phyloP scores from a whole-genome alignment of 2,113 vertebrate genomes.

The Diphyllodes magnificus region DNA sequence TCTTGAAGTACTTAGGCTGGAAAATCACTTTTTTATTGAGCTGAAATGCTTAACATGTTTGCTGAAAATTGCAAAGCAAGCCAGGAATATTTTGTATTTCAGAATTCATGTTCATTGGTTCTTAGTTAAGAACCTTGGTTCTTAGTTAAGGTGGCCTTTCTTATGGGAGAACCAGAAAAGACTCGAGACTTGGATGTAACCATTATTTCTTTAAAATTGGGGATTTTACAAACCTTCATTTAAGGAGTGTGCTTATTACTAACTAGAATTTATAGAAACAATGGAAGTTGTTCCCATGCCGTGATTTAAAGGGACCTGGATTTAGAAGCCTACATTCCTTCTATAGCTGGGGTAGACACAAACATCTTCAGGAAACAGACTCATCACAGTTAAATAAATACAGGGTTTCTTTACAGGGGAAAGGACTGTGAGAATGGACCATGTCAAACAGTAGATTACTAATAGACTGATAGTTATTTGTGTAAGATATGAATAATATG shows the following conservation, averaged over 20 bases:
- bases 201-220: neutral
- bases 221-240: neutral
- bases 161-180: neutral
- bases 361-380: neutral
- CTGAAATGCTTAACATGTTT: neutral
- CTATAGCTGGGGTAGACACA: neutral
- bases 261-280: neutral
- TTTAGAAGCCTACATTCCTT: neutral
- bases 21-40: neutral
- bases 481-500: neutral
- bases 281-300: neutral
- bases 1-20: neutral
- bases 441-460: neutral
- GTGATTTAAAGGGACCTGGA: neutral
- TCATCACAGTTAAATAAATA: neutral
- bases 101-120: neutral
- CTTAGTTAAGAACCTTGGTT: too few relatives aligned
- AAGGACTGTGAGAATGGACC: neutral
- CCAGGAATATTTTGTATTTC: neutral
- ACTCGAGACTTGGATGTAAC: accelerated
- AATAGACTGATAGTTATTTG: neutral
- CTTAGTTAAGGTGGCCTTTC: neutral
- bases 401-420: neutral
- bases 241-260: neutral
- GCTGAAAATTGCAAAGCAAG: neutral